A percentile compares a stretch with the other conserved stretches of the same genome.
Evolutionary conservation across 2,888 invertebrate species (phyloP).

Genomic region (Epirrhoe tristata): DNA sequence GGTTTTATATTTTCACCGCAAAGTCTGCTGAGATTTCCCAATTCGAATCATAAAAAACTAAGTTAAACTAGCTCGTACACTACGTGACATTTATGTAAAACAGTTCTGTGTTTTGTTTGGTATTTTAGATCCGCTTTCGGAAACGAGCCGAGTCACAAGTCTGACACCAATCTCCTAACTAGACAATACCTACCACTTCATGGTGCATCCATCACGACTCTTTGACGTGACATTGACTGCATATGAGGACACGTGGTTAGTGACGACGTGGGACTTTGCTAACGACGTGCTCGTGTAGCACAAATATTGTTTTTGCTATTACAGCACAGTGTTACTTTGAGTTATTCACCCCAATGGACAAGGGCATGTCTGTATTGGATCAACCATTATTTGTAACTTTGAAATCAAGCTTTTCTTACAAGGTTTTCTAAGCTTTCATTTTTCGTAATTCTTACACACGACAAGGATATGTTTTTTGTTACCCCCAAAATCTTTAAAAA

Average conservation of each 20-base stretch:
- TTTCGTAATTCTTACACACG: background rate
- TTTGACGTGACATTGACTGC: conserved; percentile 59
- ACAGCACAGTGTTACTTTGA: conserved; percentile 29
- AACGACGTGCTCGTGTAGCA: conserved; percentile 58
- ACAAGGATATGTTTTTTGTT: background rate
- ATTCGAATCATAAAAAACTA: background rate
- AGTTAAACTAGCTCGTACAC: background rate
- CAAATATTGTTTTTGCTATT: conserved; percentile 35
- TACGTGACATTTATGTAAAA: background rate
- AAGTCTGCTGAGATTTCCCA: background rate
- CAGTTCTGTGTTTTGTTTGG: background rate
- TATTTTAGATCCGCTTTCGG: conserved; percentile 17
- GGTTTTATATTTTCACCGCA: background rate
- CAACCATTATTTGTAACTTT: background rate
- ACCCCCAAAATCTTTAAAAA: background rate
- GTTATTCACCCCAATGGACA: conserved; percentile 14
- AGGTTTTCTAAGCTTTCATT: background rate
- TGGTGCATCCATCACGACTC: conserved; percentile 58
- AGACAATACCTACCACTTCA: conserved; percentile 64
- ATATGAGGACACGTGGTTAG: conserved; percentile 63
- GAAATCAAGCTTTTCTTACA: background rate
- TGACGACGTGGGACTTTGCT: conserved; percentile 59
- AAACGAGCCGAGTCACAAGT: conserved; percentile 13
- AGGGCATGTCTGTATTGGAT: background rate
- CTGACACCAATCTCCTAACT: conserved; percentile 54